Conservation (phyloP, 1,140 invertebrate species). For the Ectropis grisescens region DNA sequence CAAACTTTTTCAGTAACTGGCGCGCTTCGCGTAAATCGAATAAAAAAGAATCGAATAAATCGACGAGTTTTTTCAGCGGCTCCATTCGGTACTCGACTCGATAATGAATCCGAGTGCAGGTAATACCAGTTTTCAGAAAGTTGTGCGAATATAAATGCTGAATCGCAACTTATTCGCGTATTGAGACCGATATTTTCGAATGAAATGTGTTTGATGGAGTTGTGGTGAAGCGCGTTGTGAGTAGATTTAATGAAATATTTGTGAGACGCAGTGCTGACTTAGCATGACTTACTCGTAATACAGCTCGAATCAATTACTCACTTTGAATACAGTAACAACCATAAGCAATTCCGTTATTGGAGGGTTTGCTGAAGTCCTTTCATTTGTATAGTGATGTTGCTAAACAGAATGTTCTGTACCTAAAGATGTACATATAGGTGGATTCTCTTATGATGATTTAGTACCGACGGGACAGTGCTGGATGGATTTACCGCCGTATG, state of each 20-base stretch:
- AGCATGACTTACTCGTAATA: too few species aligned
- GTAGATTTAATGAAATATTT: too few species aligned
- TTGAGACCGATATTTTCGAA: too few species aligned
- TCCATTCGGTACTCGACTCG: conserved; percentile 32
- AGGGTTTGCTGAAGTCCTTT: too few species aligned
- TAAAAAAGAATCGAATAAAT: conserved; percentile 54
- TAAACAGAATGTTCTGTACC: conserved; percentile 16
- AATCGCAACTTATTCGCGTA: too few species aligned
- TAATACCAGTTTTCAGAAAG: conserved; percentile 6
- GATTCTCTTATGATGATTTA: conserved; percentile 70
- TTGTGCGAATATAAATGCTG: conserved; percentile 3
- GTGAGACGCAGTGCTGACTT: too few species aligned
- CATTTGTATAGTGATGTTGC: conserved; percentile 16
- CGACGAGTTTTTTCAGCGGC: conserved; percentile 33
- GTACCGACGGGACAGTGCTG: conserved; percentile 45
- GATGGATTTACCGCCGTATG: conserved; percentile 65
- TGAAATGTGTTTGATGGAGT: too few species aligned
- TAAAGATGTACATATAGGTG: conserved; percentile 17
- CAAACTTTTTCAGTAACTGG: conserved; percentile 61
- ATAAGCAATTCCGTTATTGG: too few species aligned
- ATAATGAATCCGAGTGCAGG: conserved; percentile 35
- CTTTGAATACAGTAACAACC: too few species aligned
- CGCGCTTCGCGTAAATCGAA: conserved; percentile 36
- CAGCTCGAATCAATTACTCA: too few species aligned
- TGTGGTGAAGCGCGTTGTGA: too few species aligned